A percentile compares a stretch with the other conserved stretches of the same genome.
Evolutionary conservation across 2,888 invertebrate genomes (phyloP).

Genomic region (Leucophenga maculata): DNA sequence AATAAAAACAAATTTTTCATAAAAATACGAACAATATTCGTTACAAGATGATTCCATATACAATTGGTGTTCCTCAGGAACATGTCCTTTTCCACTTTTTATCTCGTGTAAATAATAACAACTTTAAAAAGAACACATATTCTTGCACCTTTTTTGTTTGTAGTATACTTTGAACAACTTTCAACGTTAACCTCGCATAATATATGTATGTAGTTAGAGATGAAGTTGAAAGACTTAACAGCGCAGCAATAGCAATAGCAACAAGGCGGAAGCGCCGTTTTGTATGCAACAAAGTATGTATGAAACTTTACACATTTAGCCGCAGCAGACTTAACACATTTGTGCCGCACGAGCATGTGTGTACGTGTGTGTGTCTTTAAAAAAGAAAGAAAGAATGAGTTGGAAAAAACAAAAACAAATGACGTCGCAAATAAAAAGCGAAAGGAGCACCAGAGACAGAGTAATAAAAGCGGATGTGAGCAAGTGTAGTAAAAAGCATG

Average conservation of each 20-base stretch:
- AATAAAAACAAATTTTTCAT: too few species aligned
- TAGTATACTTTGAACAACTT: too few species aligned
- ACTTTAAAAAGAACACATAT: too few species aligned
- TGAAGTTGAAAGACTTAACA: conserved; percentile 34
- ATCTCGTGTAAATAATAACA: too few species aligned
- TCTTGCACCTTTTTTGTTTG: too few species aligned
- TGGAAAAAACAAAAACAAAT: background rate
- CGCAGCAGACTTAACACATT: conserved; percentile 18
- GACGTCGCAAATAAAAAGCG: conserved; percentile 8
- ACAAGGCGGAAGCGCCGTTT: conserved; percentile 13
- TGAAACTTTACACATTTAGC: conserved; percentile 11
- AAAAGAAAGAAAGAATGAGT: background rate
- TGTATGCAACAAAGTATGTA: conserved; percentile 22
- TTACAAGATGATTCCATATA: too few species aligned
- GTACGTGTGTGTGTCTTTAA: background rate
- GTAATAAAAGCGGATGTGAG: background rate
- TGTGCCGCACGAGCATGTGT: background rate
- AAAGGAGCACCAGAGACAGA: background rate
- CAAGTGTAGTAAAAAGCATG: conserved; percentile 4
- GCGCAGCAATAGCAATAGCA: conserved; percentile 39
- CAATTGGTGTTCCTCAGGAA: too few species aligned
- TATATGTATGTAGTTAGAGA: conserved; percentile 16
- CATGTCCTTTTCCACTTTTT: too few species aligned
- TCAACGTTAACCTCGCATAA: too few species aligned
- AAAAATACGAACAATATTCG: too few species aligned